phyloP scores from a whole-genome alignment of 2,888 invertebrate genomes.

The Salpingus planirostris region DNA sequence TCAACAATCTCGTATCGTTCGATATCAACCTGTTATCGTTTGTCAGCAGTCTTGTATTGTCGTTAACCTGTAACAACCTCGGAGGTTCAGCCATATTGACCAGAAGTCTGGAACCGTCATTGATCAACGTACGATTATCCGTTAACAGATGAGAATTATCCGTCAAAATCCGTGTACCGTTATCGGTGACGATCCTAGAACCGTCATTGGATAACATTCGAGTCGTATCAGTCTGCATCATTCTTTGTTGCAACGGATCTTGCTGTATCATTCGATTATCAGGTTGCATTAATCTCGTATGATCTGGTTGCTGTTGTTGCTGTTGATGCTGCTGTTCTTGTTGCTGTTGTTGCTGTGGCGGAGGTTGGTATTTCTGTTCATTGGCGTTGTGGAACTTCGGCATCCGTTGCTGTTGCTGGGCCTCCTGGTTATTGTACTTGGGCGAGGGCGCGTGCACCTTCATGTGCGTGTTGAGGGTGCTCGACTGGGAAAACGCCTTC shows the following conservation, averaged over 20 bases:
- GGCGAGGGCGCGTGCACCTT: conserved; percentile 37
- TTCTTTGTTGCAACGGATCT: conserved; percentile 26
- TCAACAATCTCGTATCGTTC: conserved; percentile 32
- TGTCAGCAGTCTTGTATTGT: conserved; percentile 30
- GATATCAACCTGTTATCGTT: conserved; percentile 32
- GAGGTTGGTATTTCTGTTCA: conserved; percentile 22
- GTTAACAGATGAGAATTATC: conserved; percentile 20
- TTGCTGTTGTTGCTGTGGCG: conserved; percentile 18
- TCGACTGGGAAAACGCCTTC: conserved; percentile 42
- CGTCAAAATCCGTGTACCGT: conserved; percentile 22
- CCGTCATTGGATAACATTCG: conserved; percentile 25
- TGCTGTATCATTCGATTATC: conserved; percentile 33
- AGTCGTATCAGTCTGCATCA: conserved; percentile 21
- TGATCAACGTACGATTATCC: conserved; percentile 21
- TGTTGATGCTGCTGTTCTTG: conserved; percentile 19
- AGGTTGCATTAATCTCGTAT: conserved; percentile 30
- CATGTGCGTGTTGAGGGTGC: conserved; percentile 42
- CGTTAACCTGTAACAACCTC: conserved; percentile 31
- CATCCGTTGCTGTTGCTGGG: conserved; percentile 19
- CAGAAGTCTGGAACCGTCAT: conserved; percentile 31
- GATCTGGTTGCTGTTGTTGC: conserved; percentile 15
- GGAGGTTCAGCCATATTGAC: conserved; percentile 36
- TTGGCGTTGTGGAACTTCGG: conserved; percentile 24
- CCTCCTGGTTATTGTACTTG: conserved; percentile 32
- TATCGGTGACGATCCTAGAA: conserved; percentile 23